phyloP scores from a whole-genome alignment of 2,797 vertebrate genomes.

The Trachops cirrhosus region DNA sequence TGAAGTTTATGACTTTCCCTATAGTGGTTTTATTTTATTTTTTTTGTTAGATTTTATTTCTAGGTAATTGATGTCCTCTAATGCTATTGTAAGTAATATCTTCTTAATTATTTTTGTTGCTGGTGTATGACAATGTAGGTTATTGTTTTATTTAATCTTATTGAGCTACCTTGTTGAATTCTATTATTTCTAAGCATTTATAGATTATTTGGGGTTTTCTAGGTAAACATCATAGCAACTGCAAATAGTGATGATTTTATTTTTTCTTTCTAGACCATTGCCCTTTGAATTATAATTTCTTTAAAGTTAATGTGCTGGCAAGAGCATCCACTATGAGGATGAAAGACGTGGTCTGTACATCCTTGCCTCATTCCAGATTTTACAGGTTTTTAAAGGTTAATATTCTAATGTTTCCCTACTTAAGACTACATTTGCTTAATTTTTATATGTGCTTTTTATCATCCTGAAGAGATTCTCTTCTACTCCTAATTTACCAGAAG shows the following conservation, averaged over 20 bases:
- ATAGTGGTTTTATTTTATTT: slow-evolving; percentile 16
- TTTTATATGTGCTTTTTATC: neutral
- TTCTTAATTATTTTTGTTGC: slow-evolving; percentile 50
- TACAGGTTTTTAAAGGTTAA: neutral
- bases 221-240: neutral
- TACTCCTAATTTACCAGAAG: neutral
- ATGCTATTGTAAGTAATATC: neutral
- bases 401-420: neutral
- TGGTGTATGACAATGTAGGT: slow-evolving; percentile 6
- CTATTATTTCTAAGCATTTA: slow-evolving; percentile 30
- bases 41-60: slow-evolving; percentile 37
- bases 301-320: neutral
- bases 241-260: slow-evolving; percentile 20
- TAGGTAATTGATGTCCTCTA: neutral
- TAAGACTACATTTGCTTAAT: neutral
- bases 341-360: neutral
- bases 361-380: neutral
- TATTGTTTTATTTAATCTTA: slow-evolving; percentile 22
- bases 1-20: neutral
- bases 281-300: neutral
- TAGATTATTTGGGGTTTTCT: neutral
- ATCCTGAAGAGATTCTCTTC: neutral
- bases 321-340: neutral
- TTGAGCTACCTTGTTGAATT: slow-evolving; percentile 4
- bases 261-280: slow-evolving; percentile 21